Base-by-base conservation (phyloP, 2,797 vertebrate species). In the Bradypodion ventrale region DNA sequence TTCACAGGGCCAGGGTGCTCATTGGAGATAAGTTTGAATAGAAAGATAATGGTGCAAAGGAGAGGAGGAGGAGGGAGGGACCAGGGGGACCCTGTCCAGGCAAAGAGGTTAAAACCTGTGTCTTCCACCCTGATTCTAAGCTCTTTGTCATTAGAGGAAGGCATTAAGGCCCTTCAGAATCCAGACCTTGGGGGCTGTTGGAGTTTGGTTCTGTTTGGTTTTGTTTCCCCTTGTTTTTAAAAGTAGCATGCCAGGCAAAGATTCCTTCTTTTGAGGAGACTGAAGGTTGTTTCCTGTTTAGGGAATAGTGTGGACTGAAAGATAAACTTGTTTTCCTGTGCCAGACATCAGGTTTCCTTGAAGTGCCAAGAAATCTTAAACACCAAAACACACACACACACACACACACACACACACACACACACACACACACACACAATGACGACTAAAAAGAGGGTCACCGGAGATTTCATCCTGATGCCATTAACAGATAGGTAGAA, bases 401-500 rank as follows among this genome's bases (percentile, higher is more conserved):
- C 81, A 75, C 35, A 29, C 25, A 83, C 77, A 35, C 0, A 62
- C 80, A 85, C 77, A 73, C 42, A 85, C 81, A 70, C 37, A 32
- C 27, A 84, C 73, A 37, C 0, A 68, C 73, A 37, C 0, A 68
- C 79, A 86, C 75, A 72, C 86, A 90, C n/a, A n/a, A n/a, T n/a
- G 86, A 88, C 82, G 66, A 35, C 35, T n/a, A 25, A 46, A 65
- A 82, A 32, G 49, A 44, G 60, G 62, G 49, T 44, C n/a, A 29
- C 69, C 80, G 82, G 37, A 46, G 80, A 83, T 75, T 83, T 84
- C 88, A 46, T 72, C 78, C 85, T 83, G n/a, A 75, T 37, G 83
- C 93, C 91, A 92, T 94, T 93, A 94, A 89, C 85, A 91, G 87
- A 85, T 79, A 90, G 87, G 92, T 65, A 84, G 88, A 80, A 88